phyloP scores from a whole-genome alignment of 2,797 vertebrate species.

The Chrysocyon brachyurus region DNA sequence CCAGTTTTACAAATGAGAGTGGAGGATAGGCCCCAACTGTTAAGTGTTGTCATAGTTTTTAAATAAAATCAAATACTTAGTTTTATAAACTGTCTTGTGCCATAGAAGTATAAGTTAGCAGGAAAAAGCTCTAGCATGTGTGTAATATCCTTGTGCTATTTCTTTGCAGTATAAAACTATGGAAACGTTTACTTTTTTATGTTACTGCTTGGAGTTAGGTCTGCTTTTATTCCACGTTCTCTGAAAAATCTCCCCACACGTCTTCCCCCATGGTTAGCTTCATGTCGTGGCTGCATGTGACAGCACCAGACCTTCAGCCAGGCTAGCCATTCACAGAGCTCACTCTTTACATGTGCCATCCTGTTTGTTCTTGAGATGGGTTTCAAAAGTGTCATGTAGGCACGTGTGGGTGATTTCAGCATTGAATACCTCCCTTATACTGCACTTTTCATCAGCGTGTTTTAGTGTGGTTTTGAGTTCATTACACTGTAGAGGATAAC shows the following conservation, averaged over 20 bases:
- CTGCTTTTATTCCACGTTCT: not conserved
- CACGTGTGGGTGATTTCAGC: not conserved
- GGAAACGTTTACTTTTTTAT: not conserved
- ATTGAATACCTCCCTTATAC: not conserved
- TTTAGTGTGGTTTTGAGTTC: not conserved
- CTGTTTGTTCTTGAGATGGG: not conserved
- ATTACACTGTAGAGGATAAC: not conserved
- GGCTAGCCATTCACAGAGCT: rapidly evolving
- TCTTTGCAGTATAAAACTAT: not conserved
- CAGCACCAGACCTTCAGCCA: not conserved
- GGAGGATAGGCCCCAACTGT: too few species aligned
- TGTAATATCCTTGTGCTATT: not conserved
- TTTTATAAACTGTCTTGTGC: not conserved
- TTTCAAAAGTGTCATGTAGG: not conserved
- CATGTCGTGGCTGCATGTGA: too few species aligned
- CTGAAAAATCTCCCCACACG: not conserved
- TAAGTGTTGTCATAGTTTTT: not conserved
- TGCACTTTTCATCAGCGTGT: not conserved
- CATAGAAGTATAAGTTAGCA: not conserved
- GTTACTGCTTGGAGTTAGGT: not conserved
- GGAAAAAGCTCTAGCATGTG: not conserved
- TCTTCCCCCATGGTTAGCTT: too few species aligned
- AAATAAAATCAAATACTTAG: not conserved
- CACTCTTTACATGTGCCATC: not conserved
- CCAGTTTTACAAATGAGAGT: not conserved